Evolutionary conservation across 2,113 vertebrate genomes (phyloP).

Genomic region (Cynopterus brachyotis): DNA sequence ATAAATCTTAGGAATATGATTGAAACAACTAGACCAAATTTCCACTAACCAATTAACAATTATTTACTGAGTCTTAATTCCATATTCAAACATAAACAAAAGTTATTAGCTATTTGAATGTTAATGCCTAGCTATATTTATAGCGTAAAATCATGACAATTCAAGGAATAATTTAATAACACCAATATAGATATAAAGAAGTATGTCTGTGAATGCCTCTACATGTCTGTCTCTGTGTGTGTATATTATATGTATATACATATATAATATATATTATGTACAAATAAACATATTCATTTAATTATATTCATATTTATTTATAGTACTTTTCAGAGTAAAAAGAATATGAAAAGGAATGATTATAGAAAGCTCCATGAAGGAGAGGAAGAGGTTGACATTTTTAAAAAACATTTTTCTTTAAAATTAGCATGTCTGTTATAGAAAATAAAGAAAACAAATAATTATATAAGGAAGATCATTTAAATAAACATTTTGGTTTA

Average conservation of each 20-base stretch:
- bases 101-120: background rate
- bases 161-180: background rate
- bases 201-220: background rate
- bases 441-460: background rate
- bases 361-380: background rate
- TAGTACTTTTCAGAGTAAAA: background rate
- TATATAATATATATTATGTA: background rate
- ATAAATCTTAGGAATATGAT: background rate
- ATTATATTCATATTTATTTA: background rate
- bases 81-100: background rate
- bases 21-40: background rate
- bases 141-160: background rate
- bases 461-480: background rate
- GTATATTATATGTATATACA: background rate
- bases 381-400: background rate
- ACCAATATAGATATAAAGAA: background rate
- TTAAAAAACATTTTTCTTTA: background rate
- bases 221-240: background rate
- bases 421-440: background rate
- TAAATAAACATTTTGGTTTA: background rate
- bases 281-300: background rate
- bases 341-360: background rate
- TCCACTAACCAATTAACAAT: background rate
- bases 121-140: background rate
- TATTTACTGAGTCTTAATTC: background rate